Conservation (phyloP, 2,113 vertebrate genomes). For the mouse (Mus musculus) region GRCm39 chr9:46028501-46029000, state of each 20-base stretch:
- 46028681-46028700: neutral
- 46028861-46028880: neutral
- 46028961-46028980: neutral
- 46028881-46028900: neutral
- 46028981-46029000: neutral
- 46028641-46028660: conserved; percentile 25
- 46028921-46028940: neutral
- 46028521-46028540: neutral
- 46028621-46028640: conserved; percentile 19
- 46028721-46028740: conserved; percentile 35
- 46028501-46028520: neutral
- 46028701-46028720: conserved; percentile 11
- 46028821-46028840: no score
- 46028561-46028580: neutral
- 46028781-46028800: neutral
- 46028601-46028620: neutral
- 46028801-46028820: conserved; percentile 21
- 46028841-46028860: neutral
- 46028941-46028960: neutral
- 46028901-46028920: neutral
- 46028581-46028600: neutral
- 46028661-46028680: conserved; percentile 42
- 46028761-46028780: neutral
- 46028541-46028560: neutral
- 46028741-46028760: conserved; percentile 9